Evolutionary conservation across 2,888 invertebrate species (phyloP).

Genomic region (Ypsolopha scabrella): DNA sequence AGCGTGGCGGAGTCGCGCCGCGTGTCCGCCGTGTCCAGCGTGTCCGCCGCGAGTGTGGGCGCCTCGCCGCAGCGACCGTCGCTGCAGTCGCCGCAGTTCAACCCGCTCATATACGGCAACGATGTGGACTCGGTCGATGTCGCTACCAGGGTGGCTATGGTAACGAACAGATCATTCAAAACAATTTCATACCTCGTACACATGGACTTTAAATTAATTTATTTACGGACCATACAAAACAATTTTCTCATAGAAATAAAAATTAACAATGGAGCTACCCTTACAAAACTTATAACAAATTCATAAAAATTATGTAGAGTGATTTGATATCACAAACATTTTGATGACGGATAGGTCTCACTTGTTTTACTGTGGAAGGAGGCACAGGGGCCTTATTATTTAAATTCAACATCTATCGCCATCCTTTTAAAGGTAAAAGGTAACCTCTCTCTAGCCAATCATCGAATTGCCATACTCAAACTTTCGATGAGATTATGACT

Average conservation of each 20-base stretch:
- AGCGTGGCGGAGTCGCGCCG: conserved; percentile 55
- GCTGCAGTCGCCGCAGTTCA: conserved; percentile 69
- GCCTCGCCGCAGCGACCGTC: conserved; percentile 53
- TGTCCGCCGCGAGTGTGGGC: conserved; percentile 40
- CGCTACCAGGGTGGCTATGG: conserved; percentile 98
- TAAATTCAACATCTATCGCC: too few relatives aligned
- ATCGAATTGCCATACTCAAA: too few relatives aligned
- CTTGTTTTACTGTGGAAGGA: conserved; percentile 25
- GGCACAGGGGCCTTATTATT: too few relatives aligned
- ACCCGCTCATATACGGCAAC: conserved; percentile 92
- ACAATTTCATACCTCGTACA: not conserved
- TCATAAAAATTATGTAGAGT: not conserved
- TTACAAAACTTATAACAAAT: not conserved
- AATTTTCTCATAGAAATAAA: not conserved
- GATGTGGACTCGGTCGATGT: conserved; percentile 99
- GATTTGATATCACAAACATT: not conserved
- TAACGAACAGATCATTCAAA: conserved; percentile 34
- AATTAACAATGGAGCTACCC: not conserved
- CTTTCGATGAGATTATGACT: too few relatives aligned
- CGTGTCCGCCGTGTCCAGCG: conserved; percentile 36
- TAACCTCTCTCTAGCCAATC: too few relatives aligned
- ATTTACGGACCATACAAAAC: not conserved
- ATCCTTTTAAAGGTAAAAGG: too few relatives aligned
- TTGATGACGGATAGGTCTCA: not conserved
- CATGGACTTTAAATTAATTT: not conserved